Percentiles rank a stretch among this genome's conserved stretches.
Evolutionary conservation across 2,797 vertebrate genomes (phyloP).

Genomic region (Apogon hyalosoma): DNA sequence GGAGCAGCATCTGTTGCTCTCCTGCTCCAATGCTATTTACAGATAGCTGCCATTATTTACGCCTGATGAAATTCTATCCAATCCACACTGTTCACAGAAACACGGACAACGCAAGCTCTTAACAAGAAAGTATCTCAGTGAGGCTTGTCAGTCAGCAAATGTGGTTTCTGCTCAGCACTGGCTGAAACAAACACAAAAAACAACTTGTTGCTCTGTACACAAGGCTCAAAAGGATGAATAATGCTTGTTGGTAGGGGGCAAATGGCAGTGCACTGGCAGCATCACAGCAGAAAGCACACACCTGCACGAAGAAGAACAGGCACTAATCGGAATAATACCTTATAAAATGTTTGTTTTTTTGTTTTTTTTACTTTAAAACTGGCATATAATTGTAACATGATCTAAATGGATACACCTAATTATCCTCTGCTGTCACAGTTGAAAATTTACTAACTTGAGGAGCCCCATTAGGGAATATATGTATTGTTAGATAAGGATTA

Average conservation of each 20-base stretch:
- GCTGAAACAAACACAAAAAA: slow-evolving; percentile 21
- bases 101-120: slow-evolving; percentile 52
- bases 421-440: slow-evolving; percentile 37
- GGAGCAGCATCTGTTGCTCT: slow-evolving; percentile 79
- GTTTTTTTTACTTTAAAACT: too few species aligned
- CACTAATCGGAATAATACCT: too few species aligned
- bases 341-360: too few species aligned
- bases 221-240: neutral
- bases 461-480: slow-evolving; percentile 55
- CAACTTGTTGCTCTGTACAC: slow-evolving; percentile 25
- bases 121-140: slow-evolving; percentile 50
- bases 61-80: slow-evolving; percentile 73
- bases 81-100: slow-evolving; percentile 57
- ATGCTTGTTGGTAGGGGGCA: too few species aligned
- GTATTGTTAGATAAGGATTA: slow-evolving; percentile 63
- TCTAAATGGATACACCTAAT: slow-evolving; percentile 21
- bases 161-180: slow-evolving; percentile 16
- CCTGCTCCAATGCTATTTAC: slow-evolving; percentile 75
- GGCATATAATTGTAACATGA: too few species aligned
- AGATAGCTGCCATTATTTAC: slow-evolving; percentile 79
- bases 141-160: slow-evolving; percentile 12
- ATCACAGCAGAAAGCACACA: too few species aligned
- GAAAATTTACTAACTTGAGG: slow-evolving; percentile 41
- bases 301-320: too few species aligned
- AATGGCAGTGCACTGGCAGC: too few species aligned